These are phyloP conservation scores for Cyanoramphus novaezelandiae DNA, from an alignment of 2,113 vertebrate genomes.

Conservation along the genomic window DNA sequence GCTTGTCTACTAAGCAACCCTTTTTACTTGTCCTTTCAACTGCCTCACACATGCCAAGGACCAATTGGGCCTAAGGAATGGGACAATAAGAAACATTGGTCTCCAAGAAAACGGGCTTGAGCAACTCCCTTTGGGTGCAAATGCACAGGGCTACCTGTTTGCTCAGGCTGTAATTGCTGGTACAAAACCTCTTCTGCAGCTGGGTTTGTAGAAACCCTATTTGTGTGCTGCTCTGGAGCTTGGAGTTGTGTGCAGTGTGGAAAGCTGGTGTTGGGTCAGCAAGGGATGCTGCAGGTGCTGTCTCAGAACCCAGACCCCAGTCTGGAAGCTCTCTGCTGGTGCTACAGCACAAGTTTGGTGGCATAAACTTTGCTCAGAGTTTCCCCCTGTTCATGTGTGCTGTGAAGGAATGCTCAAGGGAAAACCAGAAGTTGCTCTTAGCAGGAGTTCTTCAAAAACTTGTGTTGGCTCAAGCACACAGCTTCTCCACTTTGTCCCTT, in stretches of 20 bases:
- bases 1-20: background rate
- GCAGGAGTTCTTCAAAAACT: background rate
- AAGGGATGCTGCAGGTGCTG: background rate
- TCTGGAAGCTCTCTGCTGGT: background rate
- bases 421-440: background rate
- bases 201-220: background rate
- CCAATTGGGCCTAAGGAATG: background rate
- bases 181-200: background rate
- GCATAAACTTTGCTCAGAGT: background rate
- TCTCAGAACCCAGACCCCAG: background rate
- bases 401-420: background rate
- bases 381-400: background rate
- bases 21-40: background rate
- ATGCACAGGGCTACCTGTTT: background rate
- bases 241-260: background rate
- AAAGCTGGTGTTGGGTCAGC: background rate
- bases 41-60: background rate
- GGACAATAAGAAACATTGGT: background rate
- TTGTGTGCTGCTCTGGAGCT: background rate
- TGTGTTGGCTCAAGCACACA: fast-evolving
- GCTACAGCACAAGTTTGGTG: background rate
- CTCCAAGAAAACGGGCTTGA: background rate
- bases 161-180: background rate
- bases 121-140: background rate
- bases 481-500: background rate